Percentiles rank a stretch among this genome's conserved stretches.
phyloP scores from a whole-genome alignment of 2,113 vertebrate genomes.

The Typhlomys cinereus region DNA sequence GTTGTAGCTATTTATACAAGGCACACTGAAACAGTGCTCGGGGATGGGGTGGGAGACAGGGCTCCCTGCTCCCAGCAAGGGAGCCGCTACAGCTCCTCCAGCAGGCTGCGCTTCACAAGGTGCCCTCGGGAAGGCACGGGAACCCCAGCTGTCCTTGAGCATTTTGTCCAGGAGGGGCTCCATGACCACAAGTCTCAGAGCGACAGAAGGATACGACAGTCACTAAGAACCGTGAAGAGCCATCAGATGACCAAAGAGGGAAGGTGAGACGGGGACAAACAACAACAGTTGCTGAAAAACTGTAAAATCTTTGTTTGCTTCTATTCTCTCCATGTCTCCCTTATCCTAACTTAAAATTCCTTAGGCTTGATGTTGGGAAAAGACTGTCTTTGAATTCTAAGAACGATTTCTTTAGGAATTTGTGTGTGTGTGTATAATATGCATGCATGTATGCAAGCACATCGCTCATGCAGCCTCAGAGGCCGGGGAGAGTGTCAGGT shows the following conservation, averaged over 20 bases:
- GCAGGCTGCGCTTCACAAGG: background rate
- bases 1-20: background rate
- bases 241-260: background rate
- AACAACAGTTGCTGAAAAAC: background rate
- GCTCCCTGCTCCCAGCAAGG: background rate
- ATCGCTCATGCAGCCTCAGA: too few relatives aligned
- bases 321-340: background rate
- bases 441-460: too few relatives aligned
- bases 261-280: background rate
- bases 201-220: background rate
- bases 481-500: too few relatives aligned
- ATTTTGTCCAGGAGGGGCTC: background rate
- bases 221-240: background rate
- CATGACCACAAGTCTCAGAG: background rate
- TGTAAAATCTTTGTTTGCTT: background rate
- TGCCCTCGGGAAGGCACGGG: background rate
- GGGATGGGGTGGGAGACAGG: background rate
- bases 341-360: background rate
- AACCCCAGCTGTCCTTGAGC: background rate
- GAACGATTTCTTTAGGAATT: conserved; percentile 30
- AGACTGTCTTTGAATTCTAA: background rate
- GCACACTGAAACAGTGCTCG: background rate
- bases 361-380: background rate
- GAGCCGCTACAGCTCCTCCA: background rate
- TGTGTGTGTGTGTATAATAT: too few relatives aligned